Conservation (phyloP, 1,140 invertebrate species). For the Dolichoris vasculosae region DNA sequence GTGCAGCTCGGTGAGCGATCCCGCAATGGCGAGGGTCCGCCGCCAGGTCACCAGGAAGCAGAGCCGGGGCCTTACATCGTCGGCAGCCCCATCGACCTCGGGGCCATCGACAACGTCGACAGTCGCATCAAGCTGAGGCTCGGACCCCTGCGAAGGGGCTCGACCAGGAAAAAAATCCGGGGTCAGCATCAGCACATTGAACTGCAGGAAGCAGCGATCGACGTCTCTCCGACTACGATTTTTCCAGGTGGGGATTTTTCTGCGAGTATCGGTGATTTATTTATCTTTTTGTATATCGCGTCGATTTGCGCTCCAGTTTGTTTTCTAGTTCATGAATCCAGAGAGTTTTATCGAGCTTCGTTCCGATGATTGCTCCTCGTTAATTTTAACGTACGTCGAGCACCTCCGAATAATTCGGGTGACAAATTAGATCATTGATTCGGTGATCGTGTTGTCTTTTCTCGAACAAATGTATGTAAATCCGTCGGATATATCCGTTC, state of each 20-base stretch:
- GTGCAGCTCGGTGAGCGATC: slow-evolving; percentile 55
- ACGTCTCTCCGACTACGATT: not conserved
- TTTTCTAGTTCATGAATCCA: too few relatives aligned
- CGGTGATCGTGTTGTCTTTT: too few relatives aligned
- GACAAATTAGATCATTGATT: too few relatives aligned
- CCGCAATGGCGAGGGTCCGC: slow-evolving; percentile 54
- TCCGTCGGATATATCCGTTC: too few relatives aligned
- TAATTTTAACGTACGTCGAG: too few relatives aligned
- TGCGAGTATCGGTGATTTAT: not conserved
- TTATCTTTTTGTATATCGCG: not conserved
- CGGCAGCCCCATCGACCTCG: slow-evolving; percentile 71
- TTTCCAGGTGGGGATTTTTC: not conserved
- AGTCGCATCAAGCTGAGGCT: slow-evolving; percentile 64
- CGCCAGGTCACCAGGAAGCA: slow-evolving; percentile 1
- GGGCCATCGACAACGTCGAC: slow-evolving; percentile 71
- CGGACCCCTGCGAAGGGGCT: slow-evolving; percentile 10
- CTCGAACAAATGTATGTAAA: too few relatives aligned
- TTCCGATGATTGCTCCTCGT: too few relatives aligned
- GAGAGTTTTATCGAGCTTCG: too few relatives aligned
- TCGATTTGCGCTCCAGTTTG: not conserved
- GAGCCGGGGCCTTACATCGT: slow-evolving; percentile 69
- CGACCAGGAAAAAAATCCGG: slow-evolving; percentile 51
- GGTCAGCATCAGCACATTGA: slow-evolving; percentile 68
- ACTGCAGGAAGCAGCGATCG: slow-evolving; percentile 62
- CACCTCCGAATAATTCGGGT: too few relatives aligned